phyloP scores from a whole-genome alignment of 2,113 vertebrate species.

The Machaerirhynchus nigripectus region DNA sequence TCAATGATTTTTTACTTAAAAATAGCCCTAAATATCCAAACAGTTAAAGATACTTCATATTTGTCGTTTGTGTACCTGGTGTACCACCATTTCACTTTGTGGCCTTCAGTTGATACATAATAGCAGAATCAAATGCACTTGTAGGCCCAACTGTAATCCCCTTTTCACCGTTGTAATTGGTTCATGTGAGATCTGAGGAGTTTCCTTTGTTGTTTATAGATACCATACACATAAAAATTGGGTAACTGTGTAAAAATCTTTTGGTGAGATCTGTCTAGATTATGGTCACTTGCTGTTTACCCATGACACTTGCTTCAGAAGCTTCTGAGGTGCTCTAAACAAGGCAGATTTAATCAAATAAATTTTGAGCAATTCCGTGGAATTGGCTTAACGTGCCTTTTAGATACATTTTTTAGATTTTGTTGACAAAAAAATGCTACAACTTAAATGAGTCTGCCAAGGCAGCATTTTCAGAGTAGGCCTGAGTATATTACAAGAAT shows the following conservation, averaged over 20 bases:
- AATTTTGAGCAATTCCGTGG: not conserved
- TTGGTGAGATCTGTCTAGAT: not conserved
- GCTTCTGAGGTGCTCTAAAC: not conserved
- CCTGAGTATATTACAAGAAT: not conserved
- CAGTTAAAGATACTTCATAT: not conserved
- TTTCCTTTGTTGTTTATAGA: not conserved
- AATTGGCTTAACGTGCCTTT: not conserved
- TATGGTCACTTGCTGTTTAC: not conserved
- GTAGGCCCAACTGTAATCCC: not conserved
- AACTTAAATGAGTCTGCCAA: not conserved
- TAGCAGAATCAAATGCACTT: not conserved
- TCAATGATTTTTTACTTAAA: not conserved
- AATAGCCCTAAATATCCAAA: not conserved
- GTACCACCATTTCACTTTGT: not conserved
- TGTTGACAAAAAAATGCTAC: not conserved
- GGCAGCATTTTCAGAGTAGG: not conserved
- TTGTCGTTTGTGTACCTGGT: not conserved
- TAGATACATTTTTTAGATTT: not conserved
- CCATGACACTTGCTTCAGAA: not conserved
- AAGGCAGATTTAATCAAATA: not conserved
- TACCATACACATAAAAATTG: not conserved
- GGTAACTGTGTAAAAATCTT: not conserved
- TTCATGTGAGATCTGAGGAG: not conserved
- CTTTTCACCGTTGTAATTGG: not conserved
- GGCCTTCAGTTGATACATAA: not conserved